These are phyloP conservation scores for Dexiosoma caninum DNA, from an alignment of 2,888 invertebrate genomes.

Conservation along the genomic window DNA sequence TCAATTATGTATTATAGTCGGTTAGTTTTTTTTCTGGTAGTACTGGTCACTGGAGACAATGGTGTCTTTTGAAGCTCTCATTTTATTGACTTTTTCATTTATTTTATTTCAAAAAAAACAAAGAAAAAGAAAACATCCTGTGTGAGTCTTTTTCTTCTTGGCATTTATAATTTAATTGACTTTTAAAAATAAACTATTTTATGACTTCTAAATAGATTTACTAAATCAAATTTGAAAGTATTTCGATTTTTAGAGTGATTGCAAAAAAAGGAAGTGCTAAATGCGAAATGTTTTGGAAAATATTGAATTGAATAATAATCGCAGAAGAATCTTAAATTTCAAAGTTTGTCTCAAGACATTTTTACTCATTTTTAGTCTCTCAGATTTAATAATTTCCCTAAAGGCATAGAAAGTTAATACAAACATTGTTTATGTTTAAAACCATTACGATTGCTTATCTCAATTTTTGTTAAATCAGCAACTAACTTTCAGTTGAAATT, in stretches of 20 bases:
- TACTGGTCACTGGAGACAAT: not conserved
- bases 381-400: not conserved
- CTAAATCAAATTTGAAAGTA: not conserved
- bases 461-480: constrained; percentile 44
- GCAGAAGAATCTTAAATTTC: no score
- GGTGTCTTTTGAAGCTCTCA: not conserved
- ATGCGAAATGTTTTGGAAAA: not conserved
- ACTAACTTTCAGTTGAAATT: constrained; percentile 46
- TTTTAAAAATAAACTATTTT: not conserved
- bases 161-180: constrained; percentile 24
- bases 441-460: constrained; percentile 21
- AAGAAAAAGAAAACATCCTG: not conserved
- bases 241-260: not conserved
- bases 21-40: not conserved
- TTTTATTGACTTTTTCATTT: not conserved
- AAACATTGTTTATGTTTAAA: not conserved
- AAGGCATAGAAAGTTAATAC: not conserved
- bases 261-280: constrained; percentile 9
- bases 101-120: not conserved
- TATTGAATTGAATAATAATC: not conserved
- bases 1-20: constrained; percentile 47
- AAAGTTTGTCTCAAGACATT: no score
- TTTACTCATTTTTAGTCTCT: not conserved
- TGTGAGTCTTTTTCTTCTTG: not conserved
- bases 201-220: constrained; percentile 24